Base-by-base conservation (phyloP, 92 coral and sea anemone genomes). In the Epizoanthus scotinus region DNA sequence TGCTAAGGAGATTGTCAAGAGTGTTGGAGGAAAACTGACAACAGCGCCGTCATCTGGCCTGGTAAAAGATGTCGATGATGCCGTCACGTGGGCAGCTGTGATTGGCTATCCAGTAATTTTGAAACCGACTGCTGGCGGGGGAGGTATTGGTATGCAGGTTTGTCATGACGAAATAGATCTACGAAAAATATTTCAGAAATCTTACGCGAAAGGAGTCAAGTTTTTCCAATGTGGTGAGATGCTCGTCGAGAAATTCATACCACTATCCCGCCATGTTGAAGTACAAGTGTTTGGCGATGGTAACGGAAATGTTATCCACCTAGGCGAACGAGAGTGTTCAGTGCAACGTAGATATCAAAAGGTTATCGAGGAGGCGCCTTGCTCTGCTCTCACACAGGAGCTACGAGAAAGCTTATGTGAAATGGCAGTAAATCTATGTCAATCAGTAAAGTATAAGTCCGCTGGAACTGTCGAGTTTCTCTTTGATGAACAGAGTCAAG, bases 271-370 rank as follows among this genome's bases (percentile, higher is more conserved):
- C 56, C 92, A 89, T 68, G 67, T 89, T 77, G 92, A 89, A 61
- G 92, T 89, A 8, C 92, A 89, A 70, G 87, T 89, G 58, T 69
- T 89, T 77, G 92, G 89, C 8, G 89, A 89, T 77, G 87, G 92
- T 38, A 82, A 85, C n/a, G 93, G 93, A 1, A 65, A 53, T 19
- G 89, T 86, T 10, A 44, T 83, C 56, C 75, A 82, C 14, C 82
- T 89, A 17, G 90, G 90, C 18, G 93, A 89, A 61, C 79, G 93
- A 36, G 93, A 89, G 62, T 89, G 93, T 58, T 89, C 93, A 26
- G 79, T 86, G 24, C 93, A 89, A 70, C 90, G 93, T 19, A 61
- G 90, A 66, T 50, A 82, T 60, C 93, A 89, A 44, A 89, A 89
- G 78, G 54, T 89, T 34, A 86, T 89, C 73, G 93, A 89, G 58